Base-by-base conservation (phyloP, 2,888 invertebrate genomes). In the Hipparchia sbordonii region DNA sequence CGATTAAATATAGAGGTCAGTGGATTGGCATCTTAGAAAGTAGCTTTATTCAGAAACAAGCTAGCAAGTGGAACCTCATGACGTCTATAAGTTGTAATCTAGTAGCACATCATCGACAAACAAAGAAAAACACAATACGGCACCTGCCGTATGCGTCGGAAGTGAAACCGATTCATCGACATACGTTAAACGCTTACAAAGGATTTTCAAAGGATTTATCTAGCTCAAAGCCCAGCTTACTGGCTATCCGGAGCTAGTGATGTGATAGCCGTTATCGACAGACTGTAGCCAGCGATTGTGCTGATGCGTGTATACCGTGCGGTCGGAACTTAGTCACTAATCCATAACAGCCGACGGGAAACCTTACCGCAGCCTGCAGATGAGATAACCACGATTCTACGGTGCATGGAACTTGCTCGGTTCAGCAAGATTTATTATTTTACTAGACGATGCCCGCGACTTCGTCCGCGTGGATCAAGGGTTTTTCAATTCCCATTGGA, bases 121-220 rank as follows among this genome's bases (percentile, higher is more conserved):
- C 13, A 46, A 46, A 13, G 3, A 51, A 65, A 51, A 51, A 12
- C 8, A 12, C 1, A 52, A 52, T 33, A 33, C 13, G 2, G 51
- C 2, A 6, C 33, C 10, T 1, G 3, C 6, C 7, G 52, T 10
- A 51, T 65, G 65, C 52, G 33, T 52, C n/a, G 51, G 23, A 23
- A 63, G 51, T 33, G 59, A 48, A 60, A 52, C 12, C 23, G 56
- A 67, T 67, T 56, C 51, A 68, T 33, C 68, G 68, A 68, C 60
- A 68, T 68, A 68, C 60, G 59, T 68, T 59, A 48, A 59, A 60
- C 68, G 68, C 48, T 68, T 60, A 59, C 68, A 68, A 68, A 68
- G 68, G 68, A 59, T 68, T 72, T 62, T 54, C 71, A 66, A 46
- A 46, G 71, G 71, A 67, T 72, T 39, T 72, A 72, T 61, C 67